phyloP scores from a whole-genome alignment of 1,140 invertebrate genomes.

The Orius laevigatus region DNA sequence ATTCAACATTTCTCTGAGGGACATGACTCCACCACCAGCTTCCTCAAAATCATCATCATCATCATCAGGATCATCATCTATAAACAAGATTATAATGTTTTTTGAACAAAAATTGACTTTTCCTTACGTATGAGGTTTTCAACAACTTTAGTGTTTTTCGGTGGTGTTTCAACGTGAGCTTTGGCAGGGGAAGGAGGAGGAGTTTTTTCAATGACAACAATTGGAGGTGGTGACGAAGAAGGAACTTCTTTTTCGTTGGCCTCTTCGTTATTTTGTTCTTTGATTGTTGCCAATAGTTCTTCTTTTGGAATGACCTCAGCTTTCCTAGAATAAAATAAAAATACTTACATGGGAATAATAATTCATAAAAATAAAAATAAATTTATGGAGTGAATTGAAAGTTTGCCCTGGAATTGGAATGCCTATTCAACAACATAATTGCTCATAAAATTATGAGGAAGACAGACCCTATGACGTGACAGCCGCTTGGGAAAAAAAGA shows the following conservation, averaged over 20 bases:
- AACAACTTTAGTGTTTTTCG: not conserved
- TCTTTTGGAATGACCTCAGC: slow-evolving; percentile 13
- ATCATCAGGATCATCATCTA: slow-evolving; percentile 31
- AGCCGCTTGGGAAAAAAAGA: too few species aligned
- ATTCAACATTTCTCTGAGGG: slow-evolving; percentile 31
- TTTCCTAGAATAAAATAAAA: slow-evolving; percentile 3
- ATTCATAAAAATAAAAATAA: too few species aligned
- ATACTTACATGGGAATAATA: too few species aligned
- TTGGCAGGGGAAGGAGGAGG: not conserved
- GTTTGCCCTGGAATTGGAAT: too few species aligned
- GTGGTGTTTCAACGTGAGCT: not conserved
- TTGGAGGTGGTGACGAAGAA: not conserved
- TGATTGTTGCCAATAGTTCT: slow-evolving; percentile 5
- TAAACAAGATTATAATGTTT: slow-evolving; percentile 17
- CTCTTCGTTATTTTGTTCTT: not conserved
- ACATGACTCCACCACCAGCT: slow-evolving; percentile 28
- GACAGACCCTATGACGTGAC: too few species aligned
- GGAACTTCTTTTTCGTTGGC: not conserved
- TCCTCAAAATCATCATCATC: slow-evolving; percentile 26
- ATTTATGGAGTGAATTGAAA: not conserved
- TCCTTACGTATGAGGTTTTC: not conserved
- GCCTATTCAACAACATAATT: too few species aligned
- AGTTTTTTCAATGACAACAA: not conserved
- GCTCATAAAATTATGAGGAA: too few species aligned
- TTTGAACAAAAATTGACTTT: slow-evolving; percentile 16